These are phyloP conservation scores for Irena cyanogastra DNA, from an alignment of 2,113 vertebrate species.

Conservation along the genomic window DNA sequence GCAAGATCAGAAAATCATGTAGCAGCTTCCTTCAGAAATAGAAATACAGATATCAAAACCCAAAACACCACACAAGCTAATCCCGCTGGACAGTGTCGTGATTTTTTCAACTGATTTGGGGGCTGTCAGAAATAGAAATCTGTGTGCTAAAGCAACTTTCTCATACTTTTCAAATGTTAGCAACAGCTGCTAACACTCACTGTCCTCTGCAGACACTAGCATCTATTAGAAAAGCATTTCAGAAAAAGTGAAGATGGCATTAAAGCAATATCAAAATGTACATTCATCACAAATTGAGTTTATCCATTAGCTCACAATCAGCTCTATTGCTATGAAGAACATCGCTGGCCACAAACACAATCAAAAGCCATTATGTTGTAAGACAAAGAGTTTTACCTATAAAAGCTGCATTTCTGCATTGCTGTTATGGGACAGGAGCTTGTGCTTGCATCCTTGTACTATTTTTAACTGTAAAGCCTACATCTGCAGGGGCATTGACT, in stretches of 20 bases:
- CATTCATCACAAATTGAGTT: neutral
- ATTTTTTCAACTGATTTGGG: neutral
- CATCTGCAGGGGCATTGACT: neutral
- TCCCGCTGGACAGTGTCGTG: neutral
- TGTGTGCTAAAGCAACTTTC: neutral
- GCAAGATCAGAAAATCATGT: neutral
- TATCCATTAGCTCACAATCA: neutral
- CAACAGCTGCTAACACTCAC: neutral
- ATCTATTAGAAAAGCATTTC: neutral
- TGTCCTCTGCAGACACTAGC: neutral
- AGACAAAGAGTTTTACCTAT: neutral
- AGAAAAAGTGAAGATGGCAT: neutral
- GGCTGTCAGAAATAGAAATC: neutral
- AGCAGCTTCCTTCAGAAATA: neutral
- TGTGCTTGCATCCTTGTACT: neutral
- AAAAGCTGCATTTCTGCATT: neutral
- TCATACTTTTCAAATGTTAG: neutral
- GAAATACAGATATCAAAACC: neutral
- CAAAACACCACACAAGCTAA: neutral
- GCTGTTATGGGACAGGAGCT: neutral
- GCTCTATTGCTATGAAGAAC: neutral
- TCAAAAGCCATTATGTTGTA: neutral
- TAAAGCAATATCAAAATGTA: neutral
- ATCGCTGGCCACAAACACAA: neutral
- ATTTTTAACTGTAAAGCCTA: conserved; percentile 12